Evolutionary conservation across 2,113 vertebrate species (phyloP), one percentile per base, ranked within the genome.

Genomic region (Cavia porcellus): DNA sequence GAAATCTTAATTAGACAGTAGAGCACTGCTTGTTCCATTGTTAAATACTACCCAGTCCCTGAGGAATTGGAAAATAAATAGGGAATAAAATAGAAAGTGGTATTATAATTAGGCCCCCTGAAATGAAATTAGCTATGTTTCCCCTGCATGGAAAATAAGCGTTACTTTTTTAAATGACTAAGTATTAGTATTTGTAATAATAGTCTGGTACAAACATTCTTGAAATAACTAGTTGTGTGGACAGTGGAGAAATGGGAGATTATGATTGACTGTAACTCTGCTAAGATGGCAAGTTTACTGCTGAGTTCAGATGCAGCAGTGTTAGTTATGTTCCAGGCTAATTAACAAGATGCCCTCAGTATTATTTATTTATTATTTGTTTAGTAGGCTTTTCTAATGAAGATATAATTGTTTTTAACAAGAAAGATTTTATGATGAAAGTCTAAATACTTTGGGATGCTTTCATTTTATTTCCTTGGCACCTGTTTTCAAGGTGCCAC

Each of bases 1-100:
- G 98, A 98, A 98, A 98, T 84, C 98, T 97, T 98, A 98, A 99
- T 98, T 99, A 98, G 98, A 98, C 98, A 97, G 94, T 75, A 47
- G 96, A 98, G 97, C 90, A 82, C 97, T 96, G 72, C 93, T 97
- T 98, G 89, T 97, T 98, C 98, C 98, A 97, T 97, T 98, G 98
- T 98, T 98, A 99, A 98, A 98, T 95, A 97, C 86, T 89, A 94
- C 57, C 92, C 89, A 86, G 93, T 97, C 98, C 98, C 97, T 4
- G 1, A 98, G 95, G 96, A 97, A 97, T 61, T 98, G 91, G 92
- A 90, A 97, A 97, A 95, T 98, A 97, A 97, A 97, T 97, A 89
- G 97, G 94, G 89, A 98, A 87, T 85, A 85, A 96, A 97, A 98
- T 97, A 97, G 90, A 98, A 97, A 97, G 92, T 57, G 24, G 96